A percentile compares a stretch with the other conserved stretches of the same genome.
phyloP scores from a whole-genome alignment of 2,797 vertebrate species.

The Numenius phaeopus region DNA sequence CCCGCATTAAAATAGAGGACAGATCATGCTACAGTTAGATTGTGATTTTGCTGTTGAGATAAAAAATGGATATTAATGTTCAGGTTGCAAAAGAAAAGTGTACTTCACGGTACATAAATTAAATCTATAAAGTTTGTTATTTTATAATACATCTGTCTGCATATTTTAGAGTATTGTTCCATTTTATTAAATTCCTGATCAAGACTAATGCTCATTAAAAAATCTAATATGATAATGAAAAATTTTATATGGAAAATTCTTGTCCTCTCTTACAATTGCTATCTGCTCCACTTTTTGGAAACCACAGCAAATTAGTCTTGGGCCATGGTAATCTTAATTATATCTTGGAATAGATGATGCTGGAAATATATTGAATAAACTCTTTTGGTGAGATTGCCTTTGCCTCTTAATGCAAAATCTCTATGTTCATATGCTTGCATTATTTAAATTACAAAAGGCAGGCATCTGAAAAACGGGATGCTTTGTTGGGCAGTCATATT shows the following conservation, averaged over 20 bases:
- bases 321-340: conserved; percentile 63
- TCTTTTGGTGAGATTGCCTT: conserved; percentile 54
- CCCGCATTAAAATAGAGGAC: not conserved
- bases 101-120: conserved; percentile 7
- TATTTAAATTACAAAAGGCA: conserved; percentile 72
- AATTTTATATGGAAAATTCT: conserved; percentile 28
- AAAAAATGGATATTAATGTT: conserved; percentile 39
- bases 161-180: conserved; percentile 47
- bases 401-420: conserved; percentile 59
- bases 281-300: conserved; percentile 59
- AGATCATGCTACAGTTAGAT: conserved; percentile 9
- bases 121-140: conserved; percentile 20
- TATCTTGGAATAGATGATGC: conserved; percentile 62
- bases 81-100: conserved; percentile 7
- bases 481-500: conserved; percentile 53
- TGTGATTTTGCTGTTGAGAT: conserved; percentile 43
- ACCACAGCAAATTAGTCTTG: conserved; percentile 47
- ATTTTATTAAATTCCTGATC: conserved; percentile 56
- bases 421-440: conserved; percentile 41
- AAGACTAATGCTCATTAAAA: conserved; percentile 59
- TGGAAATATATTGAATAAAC: conserved; percentile 62
- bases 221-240: conserved; percentile 52
- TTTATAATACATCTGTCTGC: conserved; percentile 20
- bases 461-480: conserved; percentile 38
- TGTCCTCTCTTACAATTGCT: conserved; percentile 35